Conservation (phyloP, 2,797 vertebrate genomes). For the Coccyzus lansbergi region DNA sequence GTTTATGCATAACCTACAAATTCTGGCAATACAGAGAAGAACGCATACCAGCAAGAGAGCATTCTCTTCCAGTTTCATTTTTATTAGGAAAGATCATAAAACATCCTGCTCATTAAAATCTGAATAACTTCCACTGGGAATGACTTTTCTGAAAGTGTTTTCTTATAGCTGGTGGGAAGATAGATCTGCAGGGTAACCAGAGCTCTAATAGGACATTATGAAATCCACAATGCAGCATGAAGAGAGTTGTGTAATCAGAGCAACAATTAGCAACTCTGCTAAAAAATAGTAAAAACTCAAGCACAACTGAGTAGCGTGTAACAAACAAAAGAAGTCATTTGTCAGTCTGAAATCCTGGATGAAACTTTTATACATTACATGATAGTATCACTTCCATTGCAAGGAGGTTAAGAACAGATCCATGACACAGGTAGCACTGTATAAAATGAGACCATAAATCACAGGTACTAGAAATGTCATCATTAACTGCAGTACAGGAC, state of each 20-base stretch:
- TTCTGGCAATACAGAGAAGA: background rate
- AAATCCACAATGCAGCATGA: slow-evolving; percentile 25
- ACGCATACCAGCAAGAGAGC: background rate
- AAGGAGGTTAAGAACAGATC: background rate
- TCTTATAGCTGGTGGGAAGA: slow-evolving; percentile 37
- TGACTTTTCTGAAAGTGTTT: slow-evolving; percentile 37
- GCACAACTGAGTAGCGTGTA: background rate
- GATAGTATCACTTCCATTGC: background rate
- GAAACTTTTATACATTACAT: background rate
- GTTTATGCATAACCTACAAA: background rate
- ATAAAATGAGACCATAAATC: background rate
- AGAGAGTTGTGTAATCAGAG: slow-evolving; percentile 29
- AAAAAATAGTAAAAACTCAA: background rate
- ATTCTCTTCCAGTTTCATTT: slow-evolving; percentile 25
- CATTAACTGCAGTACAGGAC: background rate
- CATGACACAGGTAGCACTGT: background rate
- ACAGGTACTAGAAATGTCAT: background rate
- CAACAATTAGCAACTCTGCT: background rate
- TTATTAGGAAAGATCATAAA: slow-evolving; percentile 61
- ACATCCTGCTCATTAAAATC: slow-evolving; percentile 45
- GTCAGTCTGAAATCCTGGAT: background rate
- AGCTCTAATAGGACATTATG: slow-evolving; percentile 43
- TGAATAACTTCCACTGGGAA: slow-evolving; percentile 45
- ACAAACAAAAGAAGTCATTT: background rate
- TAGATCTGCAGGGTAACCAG: slow-evolving; percentile 34